These are phyloP conservation scores for Tichodroma muraria DNA, from an alignment of 2,113 vertebrate species.

Conservation along the genomic window DNA sequence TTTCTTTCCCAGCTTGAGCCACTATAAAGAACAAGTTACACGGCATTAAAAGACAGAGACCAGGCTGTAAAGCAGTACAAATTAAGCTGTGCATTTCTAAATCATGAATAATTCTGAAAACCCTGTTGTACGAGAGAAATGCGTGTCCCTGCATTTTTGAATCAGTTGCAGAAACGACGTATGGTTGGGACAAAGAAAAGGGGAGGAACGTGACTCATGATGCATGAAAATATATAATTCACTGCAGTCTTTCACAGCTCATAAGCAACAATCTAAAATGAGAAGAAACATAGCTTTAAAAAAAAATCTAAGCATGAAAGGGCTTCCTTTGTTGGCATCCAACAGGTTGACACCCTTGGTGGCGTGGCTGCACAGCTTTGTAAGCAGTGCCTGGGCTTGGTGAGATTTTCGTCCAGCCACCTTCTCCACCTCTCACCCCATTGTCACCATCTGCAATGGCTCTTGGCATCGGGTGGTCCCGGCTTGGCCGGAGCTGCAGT, in stretches of 20 bases:
- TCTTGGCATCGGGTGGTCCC: fast-evolving
- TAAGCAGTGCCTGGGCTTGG: fast-evolving
- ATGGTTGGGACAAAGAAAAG: background rate
- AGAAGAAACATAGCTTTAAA: background rate
- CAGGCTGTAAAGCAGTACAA: constrained; percentile 7
- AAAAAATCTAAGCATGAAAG: background rate
- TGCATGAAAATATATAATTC: background rate
- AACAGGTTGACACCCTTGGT: background rate
- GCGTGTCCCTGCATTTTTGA: background rate
- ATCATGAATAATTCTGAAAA: constrained; percentile 36
- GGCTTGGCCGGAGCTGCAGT: fast-evolving
- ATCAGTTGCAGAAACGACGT: fast-evolving
- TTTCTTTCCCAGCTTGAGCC: constrained; percentile 37
- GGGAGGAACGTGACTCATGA: background rate
- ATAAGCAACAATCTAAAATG: background rate
- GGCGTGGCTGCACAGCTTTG: background rate
- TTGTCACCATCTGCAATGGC: background rate
- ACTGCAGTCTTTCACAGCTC: background rate
- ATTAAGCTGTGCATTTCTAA: constrained; percentile 20
- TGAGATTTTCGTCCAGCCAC: background rate
- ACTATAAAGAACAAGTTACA: constrained; percentile 10
- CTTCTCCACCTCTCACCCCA: background rate
- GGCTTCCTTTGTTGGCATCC: background rate
- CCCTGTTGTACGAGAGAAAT: background rate
- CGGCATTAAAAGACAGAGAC: background rate